A percentile compares a stretch with the other conserved stretches of the same genome.
Evolutionary conservation across 1,140 invertebrate species (phyloP).

Genomic region (Phymastichus coffea): DNA sequence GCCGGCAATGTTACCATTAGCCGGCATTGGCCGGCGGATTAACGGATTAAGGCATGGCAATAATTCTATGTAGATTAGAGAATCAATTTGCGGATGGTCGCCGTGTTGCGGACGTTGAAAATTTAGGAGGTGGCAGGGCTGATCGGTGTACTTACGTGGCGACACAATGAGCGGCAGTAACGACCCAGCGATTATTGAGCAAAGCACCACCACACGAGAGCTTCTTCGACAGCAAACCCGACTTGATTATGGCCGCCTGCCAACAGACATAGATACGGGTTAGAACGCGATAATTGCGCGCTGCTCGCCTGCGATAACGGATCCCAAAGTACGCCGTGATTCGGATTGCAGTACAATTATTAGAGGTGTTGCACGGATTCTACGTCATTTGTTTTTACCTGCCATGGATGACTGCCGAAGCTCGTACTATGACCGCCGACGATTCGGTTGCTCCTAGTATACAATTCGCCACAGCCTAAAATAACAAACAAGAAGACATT

Average conservation of each 20-base stretch:
- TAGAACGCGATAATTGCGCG: neutral
- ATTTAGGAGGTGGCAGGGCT: neutral
- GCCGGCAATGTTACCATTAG: no score
- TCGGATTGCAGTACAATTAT: no score
- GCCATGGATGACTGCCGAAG: constrained; percentile 93
- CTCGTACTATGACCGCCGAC: constrained; percentile 88
- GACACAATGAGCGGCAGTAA: constrained; percentile 87
- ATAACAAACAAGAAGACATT: constrained; percentile 34
- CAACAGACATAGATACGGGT: constrained; percentile 18
- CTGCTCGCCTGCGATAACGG: no score
- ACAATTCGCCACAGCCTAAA: constrained; percentile 84
- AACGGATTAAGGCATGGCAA: no score
- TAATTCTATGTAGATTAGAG: no score
- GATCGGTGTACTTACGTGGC: constrained; percentile 80
- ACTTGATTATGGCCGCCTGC: constrained; percentile 86
- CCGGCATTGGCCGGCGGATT: no score
- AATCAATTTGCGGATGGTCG: no score
- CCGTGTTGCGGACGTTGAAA: no score
- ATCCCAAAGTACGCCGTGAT: no score
- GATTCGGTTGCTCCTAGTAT: constrained; percentile 82
- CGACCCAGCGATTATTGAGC: constrained; percentile 86
- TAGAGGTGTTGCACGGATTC: no score
- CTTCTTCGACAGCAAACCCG: constrained; percentile 85
- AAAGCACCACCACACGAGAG: constrained; percentile 88
- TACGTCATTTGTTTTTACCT: no score